Base-by-base conservation (phyloP, 2,113 vertebrate genomes). In the Oryctolagus cuniculus region DNA sequence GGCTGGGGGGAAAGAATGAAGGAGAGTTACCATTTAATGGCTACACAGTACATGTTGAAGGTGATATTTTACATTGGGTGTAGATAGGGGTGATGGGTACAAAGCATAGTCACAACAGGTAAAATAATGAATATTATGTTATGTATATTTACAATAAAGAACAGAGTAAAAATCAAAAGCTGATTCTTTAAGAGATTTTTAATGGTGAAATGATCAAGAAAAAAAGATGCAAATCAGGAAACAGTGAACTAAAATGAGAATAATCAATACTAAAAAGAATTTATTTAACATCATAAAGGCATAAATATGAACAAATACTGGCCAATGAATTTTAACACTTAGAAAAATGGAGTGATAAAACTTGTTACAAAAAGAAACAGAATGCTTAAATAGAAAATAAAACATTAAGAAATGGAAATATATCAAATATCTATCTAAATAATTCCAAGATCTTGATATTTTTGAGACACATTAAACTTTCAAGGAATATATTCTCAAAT, bases 361-460 rank as follows among this genome's bases (percentile, higher is more conserved):
- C 21, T 72, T 25, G 34, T 13, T 25, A 86, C 15, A 58, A 69
- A 29, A 81, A 80, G 27, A 73, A 67, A 77, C 3, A 89, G 16
- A 81, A 81, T 75, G 10, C 22, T 80, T 36, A 93, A 82, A 27
- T 29, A 87, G 66, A 75, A n/a, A 27, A 81, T 55, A 15, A 74
- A 74, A 82, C 29, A 88, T 66, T 67, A 44, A 75, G 58, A 88
- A 89, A 66, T 72, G 10, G 87, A 79, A 87, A 93, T 64, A 88
- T 1, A 80, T 53, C 75, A 74, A 88, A 82, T 66, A 82, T 10
- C 27, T 31, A 5, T 88, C 75, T 86, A 15, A 51, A 64, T 17
- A 67, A 75, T 82, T 44, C 34, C 7, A 27, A 75, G 7, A 22
- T 88, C 22, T 89, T 74, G 31, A 75, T 10, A 72, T 17, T 63